A percentile compares a stretch with the other conserved stretches of the same genome.
Conservation (phyloP, 2,888 invertebrate genomes). For the Leptarthrus brevirostris region DNA sequence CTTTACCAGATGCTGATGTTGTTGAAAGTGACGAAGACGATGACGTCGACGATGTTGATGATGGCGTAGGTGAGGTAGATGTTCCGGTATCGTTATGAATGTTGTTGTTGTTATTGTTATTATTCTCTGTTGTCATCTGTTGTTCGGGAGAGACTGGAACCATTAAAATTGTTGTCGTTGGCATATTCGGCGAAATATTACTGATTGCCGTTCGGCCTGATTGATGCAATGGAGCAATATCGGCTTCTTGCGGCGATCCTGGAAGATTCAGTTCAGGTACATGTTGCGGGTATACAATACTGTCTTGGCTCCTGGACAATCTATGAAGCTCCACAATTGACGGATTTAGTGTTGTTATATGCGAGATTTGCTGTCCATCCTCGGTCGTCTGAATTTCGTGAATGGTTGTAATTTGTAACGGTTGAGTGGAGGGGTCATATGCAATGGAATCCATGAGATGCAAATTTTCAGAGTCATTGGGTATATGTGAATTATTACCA, state of each 20-base stretch:
- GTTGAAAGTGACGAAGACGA: constrained; percentile 39
- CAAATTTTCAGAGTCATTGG: constrained; percentile 4
- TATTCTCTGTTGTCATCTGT: not conserved
- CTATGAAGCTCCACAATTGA: constrained; percentile 55
- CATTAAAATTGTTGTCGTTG: constrained; percentile 56
- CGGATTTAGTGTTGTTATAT: constrained; percentile 45
- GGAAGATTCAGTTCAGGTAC: constrained; percentile 59
- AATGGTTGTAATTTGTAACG: constrained; percentile 43
- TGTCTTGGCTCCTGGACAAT: constrained; percentile 55
- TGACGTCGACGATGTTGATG: constrained; percentile 35
- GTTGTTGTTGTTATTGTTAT: constrained; percentile 66
- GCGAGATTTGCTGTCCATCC: constrained; percentile 47
- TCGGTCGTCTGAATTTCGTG: constrained; percentile 55
- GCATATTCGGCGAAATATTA: constrained; percentile 58
- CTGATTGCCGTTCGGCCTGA: constrained; percentile 68
- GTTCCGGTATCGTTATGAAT: constrained; percentile 55
- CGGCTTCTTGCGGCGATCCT: constrained; percentile 64
- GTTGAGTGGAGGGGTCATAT: constrained; percentile 14
- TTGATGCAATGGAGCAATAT: constrained; percentile 63
- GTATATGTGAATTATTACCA: constrained; percentile 72
- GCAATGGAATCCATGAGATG: not conserved
- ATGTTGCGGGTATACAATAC: constrained; percentile 55
- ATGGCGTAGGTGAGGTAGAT: constrained; percentile 7
- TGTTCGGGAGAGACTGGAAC: not conserved
- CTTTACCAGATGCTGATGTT: constrained; percentile 60